phyloP scores from a whole-genome alignment of 2,113 vertebrate species.

The Lepidothrix coronata region DNA sequence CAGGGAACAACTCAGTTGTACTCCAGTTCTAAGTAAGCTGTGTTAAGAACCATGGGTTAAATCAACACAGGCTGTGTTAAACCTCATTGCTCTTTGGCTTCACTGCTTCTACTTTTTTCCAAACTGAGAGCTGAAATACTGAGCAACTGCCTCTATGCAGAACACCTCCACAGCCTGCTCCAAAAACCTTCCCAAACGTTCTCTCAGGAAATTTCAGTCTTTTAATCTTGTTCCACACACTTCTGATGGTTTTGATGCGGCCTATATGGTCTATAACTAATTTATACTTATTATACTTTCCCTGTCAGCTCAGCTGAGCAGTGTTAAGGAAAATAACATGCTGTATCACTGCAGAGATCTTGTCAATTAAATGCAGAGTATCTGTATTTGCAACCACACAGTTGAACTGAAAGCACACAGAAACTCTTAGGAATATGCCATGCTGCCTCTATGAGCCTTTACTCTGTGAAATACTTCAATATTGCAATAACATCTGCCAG shows the following conservation, averaged over 20 bases:
- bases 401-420: not conserved
- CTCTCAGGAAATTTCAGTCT: not conserved
- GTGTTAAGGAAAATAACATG: not conserved
- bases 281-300: not conserved
- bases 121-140: not conserved
- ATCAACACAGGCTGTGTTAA: not conserved
- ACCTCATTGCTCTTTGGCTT: not conserved
- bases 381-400: not conserved
- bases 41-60: not conserved
- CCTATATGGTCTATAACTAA: not conserved
- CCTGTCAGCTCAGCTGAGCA: not conserved
- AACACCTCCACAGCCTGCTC: not conserved
- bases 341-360: not conserved
- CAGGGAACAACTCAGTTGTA: not conserved
- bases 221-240: not conserved
- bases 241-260: not conserved
- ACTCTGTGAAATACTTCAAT: constrained; percentile 41
- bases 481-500: constrained; percentile 57
- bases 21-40: not conserved
- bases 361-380: constrained; percentile 24
- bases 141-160: not conserved
- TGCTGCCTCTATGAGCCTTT: not conserved
- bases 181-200: not conserved
- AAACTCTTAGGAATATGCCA: not conserved
- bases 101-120: not conserved